A percentile compares a stretch with the other conserved stretches of the same genome.
phyloP scores from a whole-genome alignment of 1,140 invertebrate species.

The Dolichoris vasculosae region DNA sequence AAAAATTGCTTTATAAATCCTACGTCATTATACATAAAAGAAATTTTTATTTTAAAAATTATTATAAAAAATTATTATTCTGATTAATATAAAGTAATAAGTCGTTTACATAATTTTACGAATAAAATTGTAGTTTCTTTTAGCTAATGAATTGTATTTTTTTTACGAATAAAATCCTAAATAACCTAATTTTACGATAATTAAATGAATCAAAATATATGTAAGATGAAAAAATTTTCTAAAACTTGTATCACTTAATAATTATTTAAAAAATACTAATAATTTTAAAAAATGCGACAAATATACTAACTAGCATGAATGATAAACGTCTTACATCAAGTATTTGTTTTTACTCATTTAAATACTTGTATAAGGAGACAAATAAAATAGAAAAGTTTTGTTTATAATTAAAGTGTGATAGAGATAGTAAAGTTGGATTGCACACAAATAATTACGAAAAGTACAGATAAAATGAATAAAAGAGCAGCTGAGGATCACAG shows the following conservation, averaged over 20 bases:
- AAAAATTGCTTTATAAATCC: no score
- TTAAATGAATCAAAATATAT: no score
- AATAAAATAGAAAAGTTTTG: conserved; percentile 44
- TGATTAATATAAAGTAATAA: no score
- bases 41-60: no score
- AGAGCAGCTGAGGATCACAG: conserved; percentile 15
- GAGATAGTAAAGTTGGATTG: not conserved
- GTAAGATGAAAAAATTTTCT: no score
- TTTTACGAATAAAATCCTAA: no score
- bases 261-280: not conserved
- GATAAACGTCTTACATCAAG: not conserved
- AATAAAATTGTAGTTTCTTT: no score
- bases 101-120: no score
- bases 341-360: conserved; percentile 30
- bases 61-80: no score
- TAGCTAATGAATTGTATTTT: no score
- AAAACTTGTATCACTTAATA: not conserved
- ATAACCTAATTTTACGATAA: no score
- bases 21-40: no score
- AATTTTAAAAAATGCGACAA: not conserved
- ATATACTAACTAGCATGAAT: not conserved
- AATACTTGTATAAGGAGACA: conserved; percentile 13
- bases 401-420: not conserved
- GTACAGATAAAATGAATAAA: not conserved
- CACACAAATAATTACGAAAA: not conserved